Evolutionary conservation across 2,113 vertebrate genomes (phyloP), one percentile per base, ranked within the genome.

Genomic region (Shinisaurus crocodilurus): DNA sequence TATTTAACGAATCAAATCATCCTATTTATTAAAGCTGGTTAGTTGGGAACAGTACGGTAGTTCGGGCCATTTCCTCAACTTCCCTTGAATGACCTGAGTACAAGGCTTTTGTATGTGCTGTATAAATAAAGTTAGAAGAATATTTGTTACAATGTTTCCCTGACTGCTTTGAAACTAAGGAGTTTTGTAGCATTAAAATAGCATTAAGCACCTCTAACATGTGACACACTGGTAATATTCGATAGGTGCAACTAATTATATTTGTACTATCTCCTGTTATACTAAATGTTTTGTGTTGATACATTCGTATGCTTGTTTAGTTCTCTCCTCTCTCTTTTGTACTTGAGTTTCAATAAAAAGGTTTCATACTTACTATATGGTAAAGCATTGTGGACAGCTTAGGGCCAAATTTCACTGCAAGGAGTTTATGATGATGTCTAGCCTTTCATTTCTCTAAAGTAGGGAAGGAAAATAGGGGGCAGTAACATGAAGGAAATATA

Each of bases 21-120:
- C 27, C 85, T 88, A 69, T 0, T 15, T 94, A 88, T 88, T 80
- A 89, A 88, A 86, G 15, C 37, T 88, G 89, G 37, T 69, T 48
- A 92, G 92, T 89, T 86, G 88, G 57, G 57, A 91, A 83, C 2
- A 72, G 69, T 79, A 83, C 1, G 67, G 69, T 75, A 37, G 29
- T 43, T 25, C 43, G 23, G 82, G 6, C 63, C 43, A 90, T 65
- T 25, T 79, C 54, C 89, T 77, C 85, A 7, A 90, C 90, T 94
- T 91, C 89, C 89, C 25, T 86, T 67, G 57, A 89, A 34, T 54
- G 20, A 48, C 83, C 8, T 13, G 5, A 94, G 83, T 0, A 2
- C n/a, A 89, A 37, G 50, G 48, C 92, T 95, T 96, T 92, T 91
- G 81, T 93, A 94, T 67, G 72, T 18, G 6, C 25, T 94, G 83